Percentiles rank a stretch among this genome's conserved stretches.
phyloP scores from a whole-genome alignment of 2,888 invertebrate genomes.

The Beris morrisii region DNA sequence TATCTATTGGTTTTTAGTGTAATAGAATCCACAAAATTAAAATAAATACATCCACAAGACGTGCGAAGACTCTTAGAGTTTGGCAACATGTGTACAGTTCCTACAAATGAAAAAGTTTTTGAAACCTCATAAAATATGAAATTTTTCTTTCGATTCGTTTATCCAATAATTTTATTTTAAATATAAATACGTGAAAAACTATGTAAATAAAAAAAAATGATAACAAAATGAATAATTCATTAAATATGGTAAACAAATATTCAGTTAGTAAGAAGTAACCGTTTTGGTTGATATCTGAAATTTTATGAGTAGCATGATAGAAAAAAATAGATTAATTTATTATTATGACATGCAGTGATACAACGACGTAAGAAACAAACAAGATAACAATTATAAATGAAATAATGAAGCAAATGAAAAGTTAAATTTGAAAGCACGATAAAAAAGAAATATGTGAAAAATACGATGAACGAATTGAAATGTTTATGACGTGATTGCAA shows the following conservation, averaged over 20 bases:
- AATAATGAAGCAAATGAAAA: no score
- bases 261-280: slow-evolving; percentile 16
- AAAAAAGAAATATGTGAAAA: no score
- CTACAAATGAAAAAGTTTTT: slow-evolving; percentile 38
- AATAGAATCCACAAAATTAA: neutral
- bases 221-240: neutral
- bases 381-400: no score
- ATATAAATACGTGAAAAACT: slow-evolving; percentile 3
- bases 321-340: no score
- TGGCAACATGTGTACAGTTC: slow-evolving; percentile 30
- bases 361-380: no score
- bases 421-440: no score
- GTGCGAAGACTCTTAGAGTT: slow-evolving; percentile 28
- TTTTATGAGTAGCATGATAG: no score
- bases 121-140: neutral
- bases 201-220: slow-evolving; percentile 1
- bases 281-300: slow-evolving; percentile 20
- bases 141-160: neutral
- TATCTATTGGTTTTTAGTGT: neutral
- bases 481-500: no score
- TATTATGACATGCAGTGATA: no score
- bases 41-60: slow-evolving; percentile 19
- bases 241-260: neutral
- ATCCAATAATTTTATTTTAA: slow-evolving; percentile 26
- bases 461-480: no score